Evolutionary conservation across 2,797 vertebrate species (phyloP).

Genomic region (Sciaenops ocellatus): DNA sequence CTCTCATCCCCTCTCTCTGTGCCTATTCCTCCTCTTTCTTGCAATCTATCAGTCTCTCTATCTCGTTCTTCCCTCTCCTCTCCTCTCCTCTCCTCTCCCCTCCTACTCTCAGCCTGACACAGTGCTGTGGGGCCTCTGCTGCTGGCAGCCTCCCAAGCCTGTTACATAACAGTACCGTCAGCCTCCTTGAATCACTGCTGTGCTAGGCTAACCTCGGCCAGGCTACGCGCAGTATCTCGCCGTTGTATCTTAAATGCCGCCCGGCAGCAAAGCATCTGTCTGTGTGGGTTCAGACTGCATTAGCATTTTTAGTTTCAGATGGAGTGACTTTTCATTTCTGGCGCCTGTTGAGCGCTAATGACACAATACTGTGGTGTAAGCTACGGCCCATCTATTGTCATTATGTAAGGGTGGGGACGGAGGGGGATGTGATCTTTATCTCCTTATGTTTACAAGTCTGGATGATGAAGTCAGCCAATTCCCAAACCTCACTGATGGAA

Average conservation of each 20-base stretch:
- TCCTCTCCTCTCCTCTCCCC: slow-evolving; percentile 40
- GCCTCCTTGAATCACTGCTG: slow-evolving; percentile 71
- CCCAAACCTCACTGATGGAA: slow-evolving; percentile 6
- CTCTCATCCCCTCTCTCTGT: not conserved
- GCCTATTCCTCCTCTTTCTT: slow-evolving; percentile 22
- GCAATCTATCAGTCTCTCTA: slow-evolving; percentile 48
- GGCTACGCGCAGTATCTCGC: slow-evolving; percentile 24
- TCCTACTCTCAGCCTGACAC: slow-evolving; percentile 65
- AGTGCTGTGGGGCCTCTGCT: slow-evolving; percentile 68
- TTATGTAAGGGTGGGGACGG: slow-evolving; percentile 34
- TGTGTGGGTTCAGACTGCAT: slow-evolving; percentile 16
- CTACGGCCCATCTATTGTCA: slow-evolving; percentile 8
- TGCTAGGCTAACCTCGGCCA: slow-evolving; percentile 32
- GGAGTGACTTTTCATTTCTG: slow-evolving; percentile 11
- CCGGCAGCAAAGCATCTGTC: not conserved
- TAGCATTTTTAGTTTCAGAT: slow-evolving; percentile 18
- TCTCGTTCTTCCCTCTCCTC: slow-evolving; percentile 46
- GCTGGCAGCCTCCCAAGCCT: slow-evolving; percentile 72
- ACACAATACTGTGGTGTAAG: not conserved
- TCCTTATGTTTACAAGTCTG: slow-evolving; percentile 43
- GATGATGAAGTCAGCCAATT: slow-evolving; percentile 13
- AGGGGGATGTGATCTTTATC: slow-evolving; percentile 44
- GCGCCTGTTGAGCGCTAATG: not conserved
- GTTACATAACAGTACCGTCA: slow-evolving; percentile 76
- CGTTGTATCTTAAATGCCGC: slow-evolving; percentile 30